Base-by-base conservation (phyloP, 2,888 invertebrate species). In the Hirtodrosophila histrioides region DNA sequence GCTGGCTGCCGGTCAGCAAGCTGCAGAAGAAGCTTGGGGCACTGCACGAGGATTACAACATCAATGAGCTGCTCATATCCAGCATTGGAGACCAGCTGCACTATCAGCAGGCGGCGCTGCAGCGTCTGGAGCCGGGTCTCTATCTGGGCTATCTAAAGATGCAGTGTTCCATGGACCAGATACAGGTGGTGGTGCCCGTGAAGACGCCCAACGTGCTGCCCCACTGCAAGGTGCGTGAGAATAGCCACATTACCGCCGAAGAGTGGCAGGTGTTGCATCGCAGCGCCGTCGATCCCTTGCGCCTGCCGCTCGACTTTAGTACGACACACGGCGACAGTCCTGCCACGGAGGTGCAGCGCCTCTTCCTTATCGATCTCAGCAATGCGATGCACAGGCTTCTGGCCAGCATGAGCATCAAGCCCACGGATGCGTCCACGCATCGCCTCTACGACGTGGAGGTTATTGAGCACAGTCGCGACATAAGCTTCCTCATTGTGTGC, bases 141-240 rank as follows among this genome's bases (percentile, higher is more conserved):
- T 99, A 99, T 92, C 93, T 99, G 76, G 97, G 98, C 37, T 99
- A 99, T 92, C 93, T 99, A 71, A 99, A 99, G 92, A 95, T 99
- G 93, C 97, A 98, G 90, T 97, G 97, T 78, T 98, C 98, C 1
- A 97, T 99, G 57, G 99, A 99, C 91, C 95, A 97, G 65, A 96
- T 99, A 44, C 95, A 97, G 86, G 95, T 99, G 8, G 95, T 99
- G 44, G 98, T 98, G 24, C 97, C 98, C 0, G 94, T 96, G 54
- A 96, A 97, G 88, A 95, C 97, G 1, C 99, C 99, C 4, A 99
- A 98, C 91, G 97, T 98, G 78, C 94, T 99, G 75, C 99, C 99
- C 0, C 97, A 98, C 90, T 96, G 96, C 71, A 96, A 97, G 91
- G 95, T 99, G 36, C 93, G 99, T 66, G 97, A 98, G 78, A 99